Conservation (phyloP, 1,140 invertebrate species). For the Drosophila repleta region DNA sequence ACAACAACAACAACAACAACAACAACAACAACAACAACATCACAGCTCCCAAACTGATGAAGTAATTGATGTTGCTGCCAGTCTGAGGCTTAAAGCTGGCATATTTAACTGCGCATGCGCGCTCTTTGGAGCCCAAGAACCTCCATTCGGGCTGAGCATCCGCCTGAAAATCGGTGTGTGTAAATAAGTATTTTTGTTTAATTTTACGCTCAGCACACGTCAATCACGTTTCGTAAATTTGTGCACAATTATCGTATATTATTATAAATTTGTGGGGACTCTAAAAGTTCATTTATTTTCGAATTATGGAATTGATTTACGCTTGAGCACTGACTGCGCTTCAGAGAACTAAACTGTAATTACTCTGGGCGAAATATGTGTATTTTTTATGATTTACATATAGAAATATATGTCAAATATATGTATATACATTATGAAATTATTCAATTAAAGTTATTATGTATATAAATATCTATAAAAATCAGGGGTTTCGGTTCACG, state of each 20-base stretch:
- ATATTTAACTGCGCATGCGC: slow-evolving; percentile 21
- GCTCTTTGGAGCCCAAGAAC: background rate
- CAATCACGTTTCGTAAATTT: slow-evolving; percentile 64
- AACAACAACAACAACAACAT: background rate
- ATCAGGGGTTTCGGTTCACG: too few relatives aligned
- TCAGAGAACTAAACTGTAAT: too few relatives aligned
- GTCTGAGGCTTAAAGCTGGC: slow-evolving; percentile 9
- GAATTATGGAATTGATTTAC: slow-evolving; percentile 22
- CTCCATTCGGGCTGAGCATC: too few relatives aligned
- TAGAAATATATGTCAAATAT: too few relatives aligned
- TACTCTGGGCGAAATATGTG: too few relatives aligned
- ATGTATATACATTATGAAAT: background rate
- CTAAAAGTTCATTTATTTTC: slow-evolving; percentile 23
- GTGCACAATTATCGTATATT: slow-evolving; percentile 44
- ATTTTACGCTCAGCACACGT: slow-evolving; percentile 17
- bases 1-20: background rate
- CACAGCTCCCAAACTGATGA: slow-evolving; percentile 8
- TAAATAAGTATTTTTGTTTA: slow-evolving; percentile 8
- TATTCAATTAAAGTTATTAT: background rate
- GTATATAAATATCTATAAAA: background rate
- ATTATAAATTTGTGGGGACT: slow-evolving; percentile 22
- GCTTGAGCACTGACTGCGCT: background rate
- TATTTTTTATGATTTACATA: too few relatives aligned
- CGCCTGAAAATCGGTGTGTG: too few relatives aligned
- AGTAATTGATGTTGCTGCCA: slow-evolving; percentile 29